A percentile compares a stretch with the other conserved stretches of the same genome.
These are phyloP conservation scores for Acanthornis magna DNA, from an alignment of 2,797 vertebrate species.

Conservation along the genomic window DNA sequence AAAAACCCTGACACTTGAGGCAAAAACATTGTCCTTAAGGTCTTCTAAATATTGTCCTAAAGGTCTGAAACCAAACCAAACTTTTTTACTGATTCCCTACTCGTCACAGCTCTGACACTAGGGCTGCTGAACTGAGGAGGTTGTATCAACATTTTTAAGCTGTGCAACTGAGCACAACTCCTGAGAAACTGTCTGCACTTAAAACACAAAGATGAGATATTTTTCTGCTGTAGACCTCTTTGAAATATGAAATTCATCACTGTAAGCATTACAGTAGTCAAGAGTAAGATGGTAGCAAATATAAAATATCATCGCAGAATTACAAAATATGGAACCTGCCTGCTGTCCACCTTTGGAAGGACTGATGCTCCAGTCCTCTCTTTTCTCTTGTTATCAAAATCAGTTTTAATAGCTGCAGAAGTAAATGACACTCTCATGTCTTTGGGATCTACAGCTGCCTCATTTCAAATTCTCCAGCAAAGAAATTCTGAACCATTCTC, in stretches of 20 bases:
- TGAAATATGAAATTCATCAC: not conserved
- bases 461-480: conserved; percentile 21
- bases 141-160: not conserved
- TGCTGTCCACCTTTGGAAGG: not conserved
- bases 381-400: not conserved
- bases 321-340: not conserved
- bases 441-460: conserved; percentile 4
- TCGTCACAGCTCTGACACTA: not conserved
- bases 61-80: not conserved
- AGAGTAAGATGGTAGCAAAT: not conserved
- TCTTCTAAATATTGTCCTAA: not conserved
- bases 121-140: not conserved
- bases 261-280: not conserved
- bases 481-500: not conserved
- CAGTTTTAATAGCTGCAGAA: not conserved
- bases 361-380: not conserved
- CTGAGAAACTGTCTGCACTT: not conserved
- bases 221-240: not conserved
- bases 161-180: not conserved
- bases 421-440: not conserved
- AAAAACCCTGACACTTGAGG: not conserved
- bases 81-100: not conserved
- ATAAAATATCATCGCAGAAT: not conserved
- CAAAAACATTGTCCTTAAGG: not conserved
- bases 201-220: not conserved